Evolutionary conservation across 2,888 invertebrate genomes (phyloP).

Genomic region (Hypsopygia costalis): DNA sequence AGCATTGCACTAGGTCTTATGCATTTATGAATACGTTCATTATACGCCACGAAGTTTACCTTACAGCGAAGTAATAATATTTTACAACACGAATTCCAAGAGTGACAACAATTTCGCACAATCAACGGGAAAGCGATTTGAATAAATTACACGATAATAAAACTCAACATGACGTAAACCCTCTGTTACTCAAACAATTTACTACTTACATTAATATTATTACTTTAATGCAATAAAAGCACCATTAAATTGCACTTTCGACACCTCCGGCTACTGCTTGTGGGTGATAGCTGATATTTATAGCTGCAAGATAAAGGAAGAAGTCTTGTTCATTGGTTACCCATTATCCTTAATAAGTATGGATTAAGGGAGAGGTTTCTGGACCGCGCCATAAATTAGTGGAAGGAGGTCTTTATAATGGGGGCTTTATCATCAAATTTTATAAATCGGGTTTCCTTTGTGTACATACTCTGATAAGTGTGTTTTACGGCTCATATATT

Average conservation of each 20-base stretch:
- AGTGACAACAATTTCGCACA: constrained; percentile 10
- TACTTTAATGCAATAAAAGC: constrained; percentile 48
- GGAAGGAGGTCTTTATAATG: constrained; percentile 62
- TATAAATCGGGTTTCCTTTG: constrained; percentile 43
- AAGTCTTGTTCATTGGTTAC: constrained; percentile 72
- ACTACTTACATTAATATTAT: constrained; percentile 42
- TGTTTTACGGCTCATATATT: constrained; percentile 63
- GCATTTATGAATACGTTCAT: no score
- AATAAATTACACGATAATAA: constrained; percentile 37
- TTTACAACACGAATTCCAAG: constrained; percentile 3
- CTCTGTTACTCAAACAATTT: constrained; percentile 5
- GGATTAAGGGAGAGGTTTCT: constrained; percentile 61
- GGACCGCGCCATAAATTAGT: constrained; percentile 64
- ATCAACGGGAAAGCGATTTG: constrained; percentile 15
- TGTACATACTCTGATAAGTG: constrained; percentile 64
- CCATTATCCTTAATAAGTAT: constrained; percentile 78
- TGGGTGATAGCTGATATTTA: constrained; percentile 59
- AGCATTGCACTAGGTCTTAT: no score
- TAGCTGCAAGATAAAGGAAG: constrained; percentile 62
- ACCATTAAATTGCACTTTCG: constrained; percentile 58
- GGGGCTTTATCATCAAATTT: constrained; percentile 58
- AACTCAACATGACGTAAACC: constrained; percentile 34
- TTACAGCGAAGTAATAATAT: neutral
- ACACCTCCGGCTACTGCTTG: constrained; percentile 56
- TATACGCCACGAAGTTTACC: no score